phyloP scores from a whole-genome alignment of 1,140 invertebrate genomes.

The Myzus persicae region DNA sequence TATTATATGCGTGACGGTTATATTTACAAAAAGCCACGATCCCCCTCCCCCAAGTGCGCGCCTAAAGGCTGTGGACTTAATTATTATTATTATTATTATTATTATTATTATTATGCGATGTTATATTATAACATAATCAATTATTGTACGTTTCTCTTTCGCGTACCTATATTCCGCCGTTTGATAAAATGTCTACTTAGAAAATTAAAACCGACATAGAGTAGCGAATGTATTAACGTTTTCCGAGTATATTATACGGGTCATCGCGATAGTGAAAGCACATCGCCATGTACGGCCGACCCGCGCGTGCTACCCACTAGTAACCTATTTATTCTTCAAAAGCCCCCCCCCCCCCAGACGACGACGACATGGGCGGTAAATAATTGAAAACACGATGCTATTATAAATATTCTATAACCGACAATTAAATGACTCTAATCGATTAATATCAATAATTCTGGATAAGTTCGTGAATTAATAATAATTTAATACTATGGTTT shows the following conservation, averaged over 20 bases:
- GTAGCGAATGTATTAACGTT: not conserved
- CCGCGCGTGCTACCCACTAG: not conserved
- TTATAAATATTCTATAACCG: not conserved
- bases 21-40: not conserved
- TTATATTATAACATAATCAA: not conserved
- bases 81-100: not conserved
- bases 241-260: not conserved
- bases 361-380: too few species aligned
- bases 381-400: not conserved
- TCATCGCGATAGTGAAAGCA: slow-evolving; percentile 3
- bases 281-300: not conserved
- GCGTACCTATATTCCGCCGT: not conserved
- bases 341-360: not conserved
- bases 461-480: not conserved
- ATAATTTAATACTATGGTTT: not conserved
- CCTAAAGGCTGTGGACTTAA: not conserved
- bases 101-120: too few species aligned
- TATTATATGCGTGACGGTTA: not conserved
- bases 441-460: not conserved
- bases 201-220: slow-evolving; percentile 7
- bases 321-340: not conserved
- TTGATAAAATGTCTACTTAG: not conserved
- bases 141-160: not conserved
- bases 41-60: not conserved
- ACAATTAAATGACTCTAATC: not conserved